These are phyloP conservation scores for Periophthalmodon schlosseri DNA, from an alignment of 2,113 vertebrate genomes.

Conservation along the genomic window DNA sequence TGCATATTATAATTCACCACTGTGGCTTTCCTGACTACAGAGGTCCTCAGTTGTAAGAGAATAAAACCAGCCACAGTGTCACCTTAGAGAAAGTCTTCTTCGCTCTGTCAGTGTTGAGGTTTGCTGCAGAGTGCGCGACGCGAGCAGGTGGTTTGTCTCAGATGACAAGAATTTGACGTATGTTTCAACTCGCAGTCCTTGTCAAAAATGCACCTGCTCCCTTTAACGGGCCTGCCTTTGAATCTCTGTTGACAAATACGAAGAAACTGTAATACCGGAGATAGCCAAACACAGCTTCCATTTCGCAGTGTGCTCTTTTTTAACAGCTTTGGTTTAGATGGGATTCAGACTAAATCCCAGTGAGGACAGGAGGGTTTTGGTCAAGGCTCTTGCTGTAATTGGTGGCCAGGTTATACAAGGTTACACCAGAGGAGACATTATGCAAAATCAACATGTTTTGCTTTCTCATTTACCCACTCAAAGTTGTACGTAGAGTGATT, in stretches of 20 bases:
- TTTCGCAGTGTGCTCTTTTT: background rate
- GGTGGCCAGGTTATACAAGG: conserved; percentile 19
- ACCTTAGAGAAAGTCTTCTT: conserved; percentile 24
- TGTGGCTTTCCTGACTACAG: background rate
- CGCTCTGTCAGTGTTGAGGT: conserved; percentile 30
- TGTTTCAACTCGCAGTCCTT: conserved; percentile 21
- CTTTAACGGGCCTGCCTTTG: conserved; percentile 1
- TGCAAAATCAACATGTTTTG: too few relatives aligned
- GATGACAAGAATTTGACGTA: conserved; percentile 62
- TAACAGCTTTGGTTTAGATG: background rate
- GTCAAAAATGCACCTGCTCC: conserved; percentile 40
- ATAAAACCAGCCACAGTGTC: background rate
- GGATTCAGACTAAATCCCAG: background rate
- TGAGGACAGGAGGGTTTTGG: conserved; percentile 2
- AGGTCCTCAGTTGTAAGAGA: background rate
- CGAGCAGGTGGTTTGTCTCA: conserved; percentile 63
- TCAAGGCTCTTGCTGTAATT: background rate
- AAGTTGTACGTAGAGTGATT: too few relatives aligned
- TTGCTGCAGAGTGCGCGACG: conserved; percentile 35
- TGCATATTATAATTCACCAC: conserved; percentile 13
- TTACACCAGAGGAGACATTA: conserved; percentile 13
- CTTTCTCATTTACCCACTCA: too few relatives aligned
- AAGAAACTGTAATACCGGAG: background rate
- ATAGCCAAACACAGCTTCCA: background rate
- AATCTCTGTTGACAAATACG: conserved; percentile 29